Evolutionary conservation across 1,140 invertebrate species (phyloP), one percentile per base, ranked within the genome.

Genomic region (Diorhabda sublineata): DNA sequence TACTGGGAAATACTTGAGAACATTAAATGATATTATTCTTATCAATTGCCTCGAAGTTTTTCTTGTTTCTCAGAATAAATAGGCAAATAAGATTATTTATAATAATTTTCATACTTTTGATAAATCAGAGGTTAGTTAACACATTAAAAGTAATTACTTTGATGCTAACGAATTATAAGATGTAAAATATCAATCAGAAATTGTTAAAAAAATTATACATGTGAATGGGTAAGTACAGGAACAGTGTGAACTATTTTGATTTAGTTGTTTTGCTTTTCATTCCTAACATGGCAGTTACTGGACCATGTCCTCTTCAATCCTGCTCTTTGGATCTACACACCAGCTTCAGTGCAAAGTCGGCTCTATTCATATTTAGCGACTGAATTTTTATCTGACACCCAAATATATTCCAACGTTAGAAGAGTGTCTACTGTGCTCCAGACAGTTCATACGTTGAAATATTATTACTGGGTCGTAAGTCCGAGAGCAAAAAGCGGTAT

Each of bases 261-360:
- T 82, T 84, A 90, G 88, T 86, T 89, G 82, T 90, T 89, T 85
- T 90, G 88, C 85, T 89, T 89, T 85, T 90, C 87, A 82, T 89
- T 89, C 84, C 84, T 89, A 77, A 92, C 89, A 75, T 92, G 91
- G 88, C 94, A 99, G 91, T 87, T 99, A 74, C 87, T 99, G 85
- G 98, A 99, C 84, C 95, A 99, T 85, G 92, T 99, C 58, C 88
- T 99, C 45, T 99, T 99, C 88, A 99, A 99, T 87, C 96, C 97
- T 4, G 94, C 95, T 43, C 85, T 99, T 58, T 99, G 98, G 98
- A 98, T 99, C 76, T 96, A 98, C 83, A 96, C 97, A 8, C 93
- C 95, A 60, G 93, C 96, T 8, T 90, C 92, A 69, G 96, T 98
- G n/a, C 98, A 99, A 84, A 94, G 94, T 52, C 88, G 94, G 64